Evolutionary conservation across 1,140 invertebrate genomes (phyloP).

Genomic region (Pseudoatta argentina): DNA sequence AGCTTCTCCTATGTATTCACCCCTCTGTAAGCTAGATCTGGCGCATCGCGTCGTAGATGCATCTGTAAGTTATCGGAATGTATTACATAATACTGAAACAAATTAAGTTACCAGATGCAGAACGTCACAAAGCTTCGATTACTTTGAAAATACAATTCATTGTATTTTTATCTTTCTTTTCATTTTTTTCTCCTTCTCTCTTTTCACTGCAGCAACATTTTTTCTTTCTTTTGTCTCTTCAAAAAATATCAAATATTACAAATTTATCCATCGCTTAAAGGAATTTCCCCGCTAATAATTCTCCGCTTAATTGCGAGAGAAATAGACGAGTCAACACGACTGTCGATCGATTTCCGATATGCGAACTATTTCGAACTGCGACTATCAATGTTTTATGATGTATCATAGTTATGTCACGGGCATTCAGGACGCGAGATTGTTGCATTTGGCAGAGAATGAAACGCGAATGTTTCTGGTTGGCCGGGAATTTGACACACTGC

Average conservation of each 20-base stretch:
- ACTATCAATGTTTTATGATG: not conserved
- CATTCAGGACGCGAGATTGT: not conserved
- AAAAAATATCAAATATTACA: not conserved
- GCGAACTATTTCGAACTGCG: not conserved
- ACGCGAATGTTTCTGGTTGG: conserved; percentile 9
- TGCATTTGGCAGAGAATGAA: conserved; percentile 10
- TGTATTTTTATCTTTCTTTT: not conserved
- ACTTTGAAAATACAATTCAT: not conserved
- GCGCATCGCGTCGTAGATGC: conserved; percentile 25
- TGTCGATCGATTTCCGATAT: not conserved
- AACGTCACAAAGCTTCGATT: not conserved
- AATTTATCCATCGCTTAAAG: not conserved
- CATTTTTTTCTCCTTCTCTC: not conserved
- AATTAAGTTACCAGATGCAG: conserved; percentile 12
- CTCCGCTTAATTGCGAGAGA: not conserved
- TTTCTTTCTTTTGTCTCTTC: not conserved
- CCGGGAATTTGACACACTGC: conserved; percentile 51
- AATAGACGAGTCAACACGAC: not conserved
- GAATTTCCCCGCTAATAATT: not conserved
- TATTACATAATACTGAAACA: conserved; percentile 23
- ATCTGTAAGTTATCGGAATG: not conserved
- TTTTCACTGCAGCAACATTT: not conserved
- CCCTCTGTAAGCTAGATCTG: conserved; percentile 27
- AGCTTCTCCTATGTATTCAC: not conserved
- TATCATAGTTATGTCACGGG: conserved; percentile 7